phyloP scores from a whole-genome alignment of 2,113 vertebrate genomes.

The Delphinapterus leucas region DNA sequence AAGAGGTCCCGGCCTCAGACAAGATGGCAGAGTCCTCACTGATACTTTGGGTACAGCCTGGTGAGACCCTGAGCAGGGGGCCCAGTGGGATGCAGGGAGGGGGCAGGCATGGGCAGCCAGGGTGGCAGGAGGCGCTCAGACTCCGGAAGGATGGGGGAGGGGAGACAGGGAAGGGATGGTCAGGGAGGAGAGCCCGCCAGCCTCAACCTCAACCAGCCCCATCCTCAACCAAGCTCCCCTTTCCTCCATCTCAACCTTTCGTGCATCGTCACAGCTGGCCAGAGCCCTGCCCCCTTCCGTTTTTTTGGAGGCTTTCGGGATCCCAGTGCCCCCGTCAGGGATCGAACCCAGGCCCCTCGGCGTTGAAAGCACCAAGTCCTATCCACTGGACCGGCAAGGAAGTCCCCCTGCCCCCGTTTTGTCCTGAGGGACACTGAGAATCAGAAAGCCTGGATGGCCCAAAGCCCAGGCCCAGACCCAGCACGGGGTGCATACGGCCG shows the following conservation, averaged over 20 bases:
- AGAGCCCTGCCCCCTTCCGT: background rate
- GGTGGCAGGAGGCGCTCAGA: background rate
- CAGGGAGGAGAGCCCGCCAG: background rate
- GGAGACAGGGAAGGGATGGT: background rate
- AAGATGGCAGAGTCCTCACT: rapidly evolving
- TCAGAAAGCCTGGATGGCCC: background rate
- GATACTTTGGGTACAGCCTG: background rate
- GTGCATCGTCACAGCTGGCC: background rate
- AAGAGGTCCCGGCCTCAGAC: background rate
- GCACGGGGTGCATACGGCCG: rapidly evolving
- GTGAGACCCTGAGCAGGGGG: background rate
- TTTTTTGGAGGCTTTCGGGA: no score
- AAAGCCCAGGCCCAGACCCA: background rate
- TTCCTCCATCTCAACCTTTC: rapidly evolving
- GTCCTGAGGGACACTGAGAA: background rate
- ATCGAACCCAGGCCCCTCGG: no score
- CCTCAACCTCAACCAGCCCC: background rate
- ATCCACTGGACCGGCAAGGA: no score
- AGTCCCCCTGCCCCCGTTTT: no score
- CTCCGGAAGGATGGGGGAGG: rapidly evolving
- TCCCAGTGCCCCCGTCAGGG: no score
- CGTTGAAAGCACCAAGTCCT: no score
- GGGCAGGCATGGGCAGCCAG: background rate
- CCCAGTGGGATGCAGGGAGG: background rate
- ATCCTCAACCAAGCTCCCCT: no score